Evolutionary conservation across 2,888 invertebrate species (phyloP), one percentile per base, ranked within the genome.

Genomic region (Leptopilina myrica): DNA sequence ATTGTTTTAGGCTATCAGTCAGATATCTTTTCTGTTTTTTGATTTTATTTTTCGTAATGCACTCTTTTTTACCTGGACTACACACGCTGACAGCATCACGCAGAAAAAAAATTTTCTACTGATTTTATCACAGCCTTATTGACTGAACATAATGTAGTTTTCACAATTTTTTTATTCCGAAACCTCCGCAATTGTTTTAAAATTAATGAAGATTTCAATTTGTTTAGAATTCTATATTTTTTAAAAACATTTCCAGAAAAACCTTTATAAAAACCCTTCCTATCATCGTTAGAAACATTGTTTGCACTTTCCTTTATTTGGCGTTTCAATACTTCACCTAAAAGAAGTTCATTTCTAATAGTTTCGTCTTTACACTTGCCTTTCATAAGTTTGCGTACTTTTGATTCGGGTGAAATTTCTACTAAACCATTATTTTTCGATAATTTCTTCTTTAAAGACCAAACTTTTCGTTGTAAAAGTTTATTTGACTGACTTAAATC

Each of bases 121-220:
- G 67, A 67, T 8, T 26, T 43, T 33, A 49, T 49, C 5, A 67
- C 46, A 67, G 49, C 49, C 7, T 67, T n/a, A 3, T 1, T 6
- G n/a, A 46, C 3, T 46, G 49, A 49, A 1, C 67, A 9, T 46
- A 67, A 46, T 40, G 40, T 67, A 26, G 20, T 5, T 5, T 5
- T 64, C 4, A 2, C 8, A 1, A 5, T 64, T 64, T 64, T 64
- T 26, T 14, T 3, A 40, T n/a, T 67, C n/a, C 49, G n/a, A 67
- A 7, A 67, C n/a, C 40, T 67, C 14, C 40, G 67, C 15, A 67
- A 69, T 69, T 69, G 9, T 20, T 69, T 46, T 46, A 69, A 49
- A 69, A 46, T 69, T 9, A 69, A 40, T 8, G 26, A 40, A 11
- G 67, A 9, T 14, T 69, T 46, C 9, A 15, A 69, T 15, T 43